Evolutionary conservation across 2,888 invertebrate genomes (phyloP), one percentile per base, ranked within the genome.

Genomic region (Invenusta paracnida): DNA sequence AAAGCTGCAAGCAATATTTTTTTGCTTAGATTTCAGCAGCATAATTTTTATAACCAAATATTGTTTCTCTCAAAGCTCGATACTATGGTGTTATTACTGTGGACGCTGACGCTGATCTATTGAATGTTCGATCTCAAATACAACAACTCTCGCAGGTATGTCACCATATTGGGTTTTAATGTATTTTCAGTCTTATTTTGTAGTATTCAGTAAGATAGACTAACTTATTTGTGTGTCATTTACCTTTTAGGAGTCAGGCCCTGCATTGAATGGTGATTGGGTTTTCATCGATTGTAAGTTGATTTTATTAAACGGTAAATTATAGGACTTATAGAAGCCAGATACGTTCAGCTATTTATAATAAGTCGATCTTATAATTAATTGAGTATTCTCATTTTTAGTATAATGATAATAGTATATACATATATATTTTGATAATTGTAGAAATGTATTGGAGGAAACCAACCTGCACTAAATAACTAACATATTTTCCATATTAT

Each of bases 81-180:
- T 83, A 30, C n/a, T 83, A 83, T 27, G 30, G 83, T 11, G 48
- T 83, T 30, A 83, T 83, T 27, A 83, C 29, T 67, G 83, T 31
- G 11, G 48, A 31, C 5, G 48, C 48, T 13, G 48, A 48, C 48
- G 5, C 48, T 11, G 48, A 48, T 13, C 48, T 48, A 5, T 11
- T 13, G 5, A 48, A 48, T 48, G 17, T 48, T 11, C 5, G 48
- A 48, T 48, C 48, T 5, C 48, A 48, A 48, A 48, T 48, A 48
- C 48, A 11, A 48, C 48, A 29, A 82, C 82, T 82, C 11, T 5
- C 5, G 5, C 48, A 48, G 17, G 48, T 48, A 48, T 48, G 11
- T 11, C 48, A 48, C 48, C 48, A 48, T 48, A 5, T 48, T 48
- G 17, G 17, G n/a, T n/a, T n/a, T n/a, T n/a, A n/a, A n/a, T n/a